Conservation (phyloP, 2,888 invertebrate genomes). For the Microctonus hyperodae region DNA sequence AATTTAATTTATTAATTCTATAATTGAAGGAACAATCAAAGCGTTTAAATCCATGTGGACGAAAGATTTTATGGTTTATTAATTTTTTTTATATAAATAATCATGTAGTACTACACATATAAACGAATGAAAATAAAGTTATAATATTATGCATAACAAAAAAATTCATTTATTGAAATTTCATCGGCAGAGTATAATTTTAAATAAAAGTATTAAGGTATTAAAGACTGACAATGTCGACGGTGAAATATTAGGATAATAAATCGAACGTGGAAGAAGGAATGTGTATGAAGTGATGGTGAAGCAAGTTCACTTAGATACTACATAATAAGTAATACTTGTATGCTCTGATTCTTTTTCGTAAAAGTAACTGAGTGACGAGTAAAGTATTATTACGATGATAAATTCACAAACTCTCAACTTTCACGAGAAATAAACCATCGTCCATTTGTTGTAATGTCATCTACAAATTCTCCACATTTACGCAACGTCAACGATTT, state of each 20-base stretch:
- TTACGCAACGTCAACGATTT: neutral
- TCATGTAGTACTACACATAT: neutral
- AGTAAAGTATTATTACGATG: slow-evolving; percentile 38
- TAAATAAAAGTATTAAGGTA: no score
- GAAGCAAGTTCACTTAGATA: neutral
- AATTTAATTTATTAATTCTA: no score
- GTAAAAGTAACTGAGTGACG: slow-evolving; percentile 29
- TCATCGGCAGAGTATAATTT: no score
- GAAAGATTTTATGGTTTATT: neutral
- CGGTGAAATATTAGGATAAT: no score
- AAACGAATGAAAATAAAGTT: neutral
- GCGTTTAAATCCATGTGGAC: neutral
- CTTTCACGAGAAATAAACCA: slow-evolving; percentile 35
- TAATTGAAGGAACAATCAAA: no score
- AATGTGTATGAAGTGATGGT: neutral
- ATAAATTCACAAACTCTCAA: slow-evolving; percentile 35
- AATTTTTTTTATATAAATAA: neutral
- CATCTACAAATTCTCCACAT: slow-evolving; percentile 32
- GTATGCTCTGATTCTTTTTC: slow-evolving; percentile 10
- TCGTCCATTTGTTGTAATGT: slow-evolving; percentile 35
- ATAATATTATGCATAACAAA: neutral
- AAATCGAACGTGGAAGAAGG: no score
- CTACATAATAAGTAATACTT: no score
- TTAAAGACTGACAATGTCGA: no score
- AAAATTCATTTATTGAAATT: neutral